phyloP scores from a whole-genome alignment of 2,113 vertebrate genomes.

The Pterocles orientalis region DNA sequence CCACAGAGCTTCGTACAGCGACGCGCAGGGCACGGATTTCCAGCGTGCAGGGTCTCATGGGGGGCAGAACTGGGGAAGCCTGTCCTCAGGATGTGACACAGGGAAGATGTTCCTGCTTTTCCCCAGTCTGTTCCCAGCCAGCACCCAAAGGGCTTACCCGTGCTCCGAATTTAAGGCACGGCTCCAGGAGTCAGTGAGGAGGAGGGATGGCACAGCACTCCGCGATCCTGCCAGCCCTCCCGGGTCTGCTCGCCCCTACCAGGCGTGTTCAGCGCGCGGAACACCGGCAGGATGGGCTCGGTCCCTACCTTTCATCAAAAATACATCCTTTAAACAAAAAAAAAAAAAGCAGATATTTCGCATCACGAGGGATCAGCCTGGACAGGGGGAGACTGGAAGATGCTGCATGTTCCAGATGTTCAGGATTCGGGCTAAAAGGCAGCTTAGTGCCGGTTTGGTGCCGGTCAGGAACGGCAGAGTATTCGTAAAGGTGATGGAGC shows the following conservation, averaged over 20 bases:
- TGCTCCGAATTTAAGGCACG: not conserved
- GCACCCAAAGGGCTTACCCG: not conserved
- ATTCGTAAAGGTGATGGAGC: rapidly evolving
- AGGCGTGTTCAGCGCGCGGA: not conserved
- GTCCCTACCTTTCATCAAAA: not conserved
- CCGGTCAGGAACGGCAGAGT: not conserved
- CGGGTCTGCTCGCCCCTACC: not conserved
- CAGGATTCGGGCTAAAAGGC: rapidly evolving
- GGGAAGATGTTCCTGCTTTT: not conserved
- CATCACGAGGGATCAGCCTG: not conserved
- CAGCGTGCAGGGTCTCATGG: rapidly evolving
- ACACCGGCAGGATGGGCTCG: not conserved
- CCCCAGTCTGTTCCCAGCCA: not conserved
- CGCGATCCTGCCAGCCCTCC: not conserved
- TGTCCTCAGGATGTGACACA: rapidly evolving
- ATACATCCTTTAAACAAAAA: not conserved
- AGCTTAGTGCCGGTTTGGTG: not conserved
- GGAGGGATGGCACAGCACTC: rapidly evolving
- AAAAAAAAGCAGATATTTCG: not conserved
- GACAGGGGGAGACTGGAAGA: rapidly evolving
- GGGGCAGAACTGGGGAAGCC: not conserved
- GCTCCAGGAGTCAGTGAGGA: not conserved
- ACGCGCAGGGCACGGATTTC: not conserved
- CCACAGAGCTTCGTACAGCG: rapidly evolving
- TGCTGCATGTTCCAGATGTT: rapidly evolving